Base-by-base conservation (phyloP, 2,888 invertebrate species). In the Ommatoiulus sabulosus region DNA sequence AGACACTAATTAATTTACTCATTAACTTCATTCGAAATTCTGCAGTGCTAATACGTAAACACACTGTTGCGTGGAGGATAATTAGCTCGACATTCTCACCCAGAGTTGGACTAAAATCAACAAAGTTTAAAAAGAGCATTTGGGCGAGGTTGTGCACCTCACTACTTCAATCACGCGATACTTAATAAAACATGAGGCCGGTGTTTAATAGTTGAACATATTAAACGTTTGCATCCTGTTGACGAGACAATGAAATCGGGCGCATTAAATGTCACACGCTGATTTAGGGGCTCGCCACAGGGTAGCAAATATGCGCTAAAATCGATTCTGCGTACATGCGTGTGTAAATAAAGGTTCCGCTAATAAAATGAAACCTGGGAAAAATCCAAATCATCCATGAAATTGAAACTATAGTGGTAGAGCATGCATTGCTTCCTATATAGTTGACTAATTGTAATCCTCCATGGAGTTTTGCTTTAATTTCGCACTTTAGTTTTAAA, bases 121-220 rank as follows among this genome's bases (percentile, higher is more conserved):
- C 72, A 72, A 72, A 72, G 72, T 72, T 72, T 72, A 1, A 72
- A 72, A 72, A 17, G 72, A 72, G 72, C 72, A 72, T 72, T 72
- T 35, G 24, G 72, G 20, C 8, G 72, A 72, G 72, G 72, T 72
- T 72, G 72, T 72, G 72, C 8, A 72, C 72, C 72, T 72, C 72
- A 10, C 20, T 72, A n/a, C 72, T 24, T n/a, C 72, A 72, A 72
- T 72, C 72, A 72, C 72, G 72, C 72, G 72, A 72, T 72, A 24
- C 72, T 72, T 72, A 20, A 72, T 72, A 72, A 72, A 72, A 20
- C 24, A 72, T 72, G 72, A 72, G 24, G 72, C 24, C 12, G 52
- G 52, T 52, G 52, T 52, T 52, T 52, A 8, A 52, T 52, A 52
- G 52, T 17, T 10, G 10, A 72, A 72, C 20, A 72, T 24, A 24